Evolutionary conservation across 2,113 vertebrate genomes (phyloP).

Genomic region (Chamaetylas fuelleborni): DNA sequence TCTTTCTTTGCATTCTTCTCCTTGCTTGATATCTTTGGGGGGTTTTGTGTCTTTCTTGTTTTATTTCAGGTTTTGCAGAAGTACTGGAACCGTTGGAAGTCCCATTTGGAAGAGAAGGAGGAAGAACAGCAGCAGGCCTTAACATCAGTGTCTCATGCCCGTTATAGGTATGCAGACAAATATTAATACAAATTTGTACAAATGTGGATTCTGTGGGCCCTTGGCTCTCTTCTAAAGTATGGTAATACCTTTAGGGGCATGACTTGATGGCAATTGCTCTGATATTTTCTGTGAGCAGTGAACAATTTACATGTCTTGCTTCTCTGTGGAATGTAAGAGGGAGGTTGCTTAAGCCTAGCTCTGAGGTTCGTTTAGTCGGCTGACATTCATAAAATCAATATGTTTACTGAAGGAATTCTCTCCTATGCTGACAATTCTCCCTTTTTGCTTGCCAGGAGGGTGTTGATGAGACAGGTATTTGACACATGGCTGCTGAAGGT

Average conservation of each 20-base stretch:
- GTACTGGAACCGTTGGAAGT: slow-evolving; percentile 83
- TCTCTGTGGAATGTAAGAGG: not conserved
- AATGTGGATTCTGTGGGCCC: not conserved
- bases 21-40: not conserved
- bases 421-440: not conserved
- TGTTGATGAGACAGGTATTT: slow-evolving; percentile 72
- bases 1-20: not conserved
- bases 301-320: not conserved
- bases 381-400: not conserved
- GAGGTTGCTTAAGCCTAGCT: not conserved
- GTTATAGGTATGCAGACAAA: slow-evolving; percentile 72
- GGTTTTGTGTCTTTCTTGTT: not conserved
- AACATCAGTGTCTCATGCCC: slow-evolving; percentile 55
- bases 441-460: slow-evolving; percentile 53
- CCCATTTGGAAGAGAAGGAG: slow-evolving; percentile 78
- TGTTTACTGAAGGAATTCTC: not conserved
- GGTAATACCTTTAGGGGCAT: not conserved
- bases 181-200: not conserved
- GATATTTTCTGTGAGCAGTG: not conserved
- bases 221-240: not conserved
- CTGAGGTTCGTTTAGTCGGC: not conserved
- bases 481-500: slow-evolving; percentile 76
- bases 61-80: slow-evolving; percentile 72
- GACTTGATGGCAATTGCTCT: not conserved
- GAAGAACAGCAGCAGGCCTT: slow-evolving; percentile 68